These are phyloP conservation scores for Saccostrea cuccullata DNA, from an alignment of 1,140 invertebrate genomes.

Conservation along the genomic window DNA sequence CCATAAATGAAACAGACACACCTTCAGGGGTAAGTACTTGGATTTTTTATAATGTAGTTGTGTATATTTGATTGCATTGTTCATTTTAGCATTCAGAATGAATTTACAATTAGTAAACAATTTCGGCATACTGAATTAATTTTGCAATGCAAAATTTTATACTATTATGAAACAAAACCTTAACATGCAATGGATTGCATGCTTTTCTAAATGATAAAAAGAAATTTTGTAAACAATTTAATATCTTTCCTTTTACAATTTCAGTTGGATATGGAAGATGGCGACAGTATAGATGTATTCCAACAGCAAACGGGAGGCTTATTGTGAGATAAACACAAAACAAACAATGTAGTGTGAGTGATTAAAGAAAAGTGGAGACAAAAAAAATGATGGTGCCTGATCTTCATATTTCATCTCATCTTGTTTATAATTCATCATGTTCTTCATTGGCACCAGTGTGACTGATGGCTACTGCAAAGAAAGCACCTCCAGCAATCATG, in stretches of 20 bases:
- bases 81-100: neutral
- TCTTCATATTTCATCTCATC: slow-evolving; percentile 11
- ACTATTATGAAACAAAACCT: no score
- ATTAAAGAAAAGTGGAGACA: slow-evolving; percentile 14
- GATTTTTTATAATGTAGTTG: neutral
- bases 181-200: no score
- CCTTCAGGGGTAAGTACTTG: slow-evolving; percentile 79
- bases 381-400: slow-evolving; percentile 22
- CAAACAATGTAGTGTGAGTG: neutral
- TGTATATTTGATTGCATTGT: neutral
- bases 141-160: no score
- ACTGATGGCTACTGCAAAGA: slow-evolving; percentile 5
- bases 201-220: no score
- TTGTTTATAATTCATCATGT: slow-evolving; percentile 3
- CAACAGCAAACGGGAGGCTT: slow-evolving; percentile 93
- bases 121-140: no score
- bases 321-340: slow-evolving; percentile 32
- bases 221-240: no score
- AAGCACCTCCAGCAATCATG: slow-evolving; percentile 7
- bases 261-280: slow-evolving; percentile 94
- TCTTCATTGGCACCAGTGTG: slow-evolving; percentile 34
- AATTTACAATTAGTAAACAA: no score
- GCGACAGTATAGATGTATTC: slow-evolving; percentile 96
- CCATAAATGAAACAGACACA: slow-evolving; percentile 95
- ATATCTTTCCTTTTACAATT: slow-evolving; percentile 43